Base-by-base conservation (phyloP, 2,113 vertebrate species). In the Pycnonotus jocosus region DNA sequence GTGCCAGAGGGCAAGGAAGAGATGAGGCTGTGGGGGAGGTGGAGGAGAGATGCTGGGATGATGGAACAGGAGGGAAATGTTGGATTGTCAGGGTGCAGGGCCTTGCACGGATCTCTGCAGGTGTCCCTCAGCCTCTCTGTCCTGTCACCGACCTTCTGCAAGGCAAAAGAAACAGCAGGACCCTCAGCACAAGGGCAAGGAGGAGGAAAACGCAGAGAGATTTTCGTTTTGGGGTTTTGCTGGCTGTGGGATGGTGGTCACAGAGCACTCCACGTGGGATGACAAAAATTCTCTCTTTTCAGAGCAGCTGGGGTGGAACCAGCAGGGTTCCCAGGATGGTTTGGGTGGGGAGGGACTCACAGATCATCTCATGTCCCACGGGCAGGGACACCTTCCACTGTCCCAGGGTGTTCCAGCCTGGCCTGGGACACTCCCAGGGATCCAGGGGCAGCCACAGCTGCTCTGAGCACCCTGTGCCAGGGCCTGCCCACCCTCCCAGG, bases 81-180 rank as follows among this genome's bases (percentile, higher is more conserved):
- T 3, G 2, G 2, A 2, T 27, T 17, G 1, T 8, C 0, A 0
- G 9, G 31, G 19, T 4, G 12, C 15, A 24, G 70, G 11, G 7
- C 12, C 21, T 42, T 14, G 51, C 1, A 4, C 51, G 20, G 40
- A 50, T 13, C 47, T 15, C 45, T 40, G 45, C 40, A 1, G 0
- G 27, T 0, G 2, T 37, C 40, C 31, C 45, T 30, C 19, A 15
- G 58, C 42, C 40, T 24, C 28, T 2, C 53, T 15, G 6, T 53
- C 11, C 81, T 30, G 47, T 25, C 70, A 28, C 12, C 1, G 1
- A 13, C 30, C 21, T 4, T 6, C 5, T 20, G 21, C 65, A 54
- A 33, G 50, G 54, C 50, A 25, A 61, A 35, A 6, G 31, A 7
- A 14, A 2, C 0, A 25, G 27, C 15, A 1, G 10, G 19, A 37